Evolutionary conservation across 2,797 vertebrate genomes (phyloP).

Genomic region (Sebastiscus albofasciatus): DNA sequence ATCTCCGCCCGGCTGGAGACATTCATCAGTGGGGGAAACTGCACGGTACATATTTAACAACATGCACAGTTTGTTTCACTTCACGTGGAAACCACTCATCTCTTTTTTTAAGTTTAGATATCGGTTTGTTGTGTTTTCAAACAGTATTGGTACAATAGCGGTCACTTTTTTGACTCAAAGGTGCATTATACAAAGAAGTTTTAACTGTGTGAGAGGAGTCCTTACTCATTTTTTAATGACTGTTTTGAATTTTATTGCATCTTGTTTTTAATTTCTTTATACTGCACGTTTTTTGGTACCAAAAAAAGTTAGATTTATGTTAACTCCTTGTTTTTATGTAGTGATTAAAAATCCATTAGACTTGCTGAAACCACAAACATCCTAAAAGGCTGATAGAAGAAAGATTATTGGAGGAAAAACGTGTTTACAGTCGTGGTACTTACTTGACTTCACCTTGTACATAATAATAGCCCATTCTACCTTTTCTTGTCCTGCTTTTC

Average conservation of each 20-base stretch:
- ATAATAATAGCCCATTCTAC: neutral
- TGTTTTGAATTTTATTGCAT: neutral
- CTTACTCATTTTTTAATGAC: neutral
- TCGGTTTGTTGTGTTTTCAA: neutral
- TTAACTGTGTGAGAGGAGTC: slow-evolving; percentile 16
- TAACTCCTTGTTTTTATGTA: neutral
- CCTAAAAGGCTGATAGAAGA: neutral
- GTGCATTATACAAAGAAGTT: slow-evolving; percentile 51
- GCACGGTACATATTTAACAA: slow-evolving; percentile 18
- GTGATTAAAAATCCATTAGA: neutral
- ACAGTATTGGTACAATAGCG: slow-evolving; percentile 48
- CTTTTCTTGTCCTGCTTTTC: neutral
- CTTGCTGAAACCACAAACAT: neutral
- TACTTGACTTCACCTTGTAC: slow-evolving; percentile 15
- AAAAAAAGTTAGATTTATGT: slow-evolving; percentile 6
- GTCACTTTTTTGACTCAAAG: slow-evolving; percentile 35
- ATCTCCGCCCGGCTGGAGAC: neutral
- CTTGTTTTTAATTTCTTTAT: neutral
- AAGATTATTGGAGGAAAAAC: neutral
- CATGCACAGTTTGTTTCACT: neutral
- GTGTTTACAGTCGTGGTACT: slow-evolving; percentile 56
- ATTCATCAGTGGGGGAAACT: neutral
- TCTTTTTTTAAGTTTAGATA: neutral
- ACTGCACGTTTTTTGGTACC: slow-evolving; percentile 22
- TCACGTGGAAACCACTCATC: slow-evolving; percentile 3